Evolutionary conservation across 53 echinoderm and acorn worm species (phyloP), one percentile per base, ranked within the genome.

Genomic region (Holothuria leucospilota): DNA sequence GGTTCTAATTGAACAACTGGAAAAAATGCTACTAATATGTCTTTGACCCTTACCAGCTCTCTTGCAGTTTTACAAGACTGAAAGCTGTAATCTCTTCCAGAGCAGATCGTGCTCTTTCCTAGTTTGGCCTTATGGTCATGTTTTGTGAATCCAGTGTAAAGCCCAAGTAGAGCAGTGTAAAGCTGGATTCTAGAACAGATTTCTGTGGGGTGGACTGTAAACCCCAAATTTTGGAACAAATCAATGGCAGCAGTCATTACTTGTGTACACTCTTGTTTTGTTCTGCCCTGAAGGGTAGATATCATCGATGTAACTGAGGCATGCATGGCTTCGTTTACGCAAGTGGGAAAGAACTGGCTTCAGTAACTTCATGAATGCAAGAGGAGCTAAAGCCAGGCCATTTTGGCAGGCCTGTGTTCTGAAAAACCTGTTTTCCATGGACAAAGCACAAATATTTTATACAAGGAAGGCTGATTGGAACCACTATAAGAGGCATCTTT

Each of bases 401-500:
- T n/a, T 89, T 86, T 52, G 87, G 87, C 58, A 92, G 71, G 34
- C 72, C 68, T n/a, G 82, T 86, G 60, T 72, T 86, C 85, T 92
- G 86, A 70, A 64, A 92, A 30, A 88, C 64, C 59, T 51, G 69
- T 53, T 66, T 70, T 62, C 69, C 63, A 77, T 56, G 77, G 58
- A 39, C 27, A 64, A 91, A 88, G 39, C 81, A 21, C 42, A 88
- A 69, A 46, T 49, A 71, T 30, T 82, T 69, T 39, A 63, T 74
- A 23, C 58, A 70, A 61, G 84, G 62, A 51, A 84, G 56, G 72
- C 51, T 62, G 59, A 91, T 64, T 29, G 88, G 85, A 5, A 91
- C 91, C 40, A 87, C n/a, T 82, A 51, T 87, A 91, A 53, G 84
- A 91, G 20, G 84, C 87, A 84, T 91, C 91, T 29, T 63, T 69